Conservation (phyloP, 1,140 invertebrate species). For the Anastrepha ludens region DNA sequence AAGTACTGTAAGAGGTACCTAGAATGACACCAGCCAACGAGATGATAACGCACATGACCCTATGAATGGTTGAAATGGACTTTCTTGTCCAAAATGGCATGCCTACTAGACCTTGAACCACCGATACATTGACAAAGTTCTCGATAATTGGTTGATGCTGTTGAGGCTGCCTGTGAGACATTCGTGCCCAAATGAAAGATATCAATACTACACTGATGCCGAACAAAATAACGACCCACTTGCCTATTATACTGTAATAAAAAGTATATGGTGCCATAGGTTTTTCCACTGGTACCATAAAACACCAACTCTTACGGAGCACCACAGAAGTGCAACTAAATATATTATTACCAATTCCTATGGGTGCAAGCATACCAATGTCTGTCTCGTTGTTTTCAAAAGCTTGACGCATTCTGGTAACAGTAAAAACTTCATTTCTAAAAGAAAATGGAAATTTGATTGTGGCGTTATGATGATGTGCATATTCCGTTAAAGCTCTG, state of each 20-base stretch:
- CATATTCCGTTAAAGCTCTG: background rate
- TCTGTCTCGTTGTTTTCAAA: background rate
- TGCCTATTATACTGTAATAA: background rate
- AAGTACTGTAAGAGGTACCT: background rate
- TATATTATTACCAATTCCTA: background rate
- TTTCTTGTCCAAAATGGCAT: background rate
- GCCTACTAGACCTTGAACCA: slow-evolving; percentile 3
- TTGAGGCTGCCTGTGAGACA: background rate
- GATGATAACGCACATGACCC: background rate
- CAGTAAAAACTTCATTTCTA: too few relatives aligned
- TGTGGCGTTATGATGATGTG: background rate
- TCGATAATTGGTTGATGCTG: background rate
- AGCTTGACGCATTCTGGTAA: background rate
- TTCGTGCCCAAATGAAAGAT: background rate
- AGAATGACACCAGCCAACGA: slow-evolving; percentile 18
- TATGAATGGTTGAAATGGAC: background rate
- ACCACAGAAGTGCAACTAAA: background rate
- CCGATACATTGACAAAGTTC: background rate
- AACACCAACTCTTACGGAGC: too few relatives aligned
- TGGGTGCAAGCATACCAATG: background rate
- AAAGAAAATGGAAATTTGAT: background rate
- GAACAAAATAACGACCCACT: background rate
- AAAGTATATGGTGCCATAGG: background rate
- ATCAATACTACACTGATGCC: background rate
- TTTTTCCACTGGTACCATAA: slow-evolving; percentile 30